Evolutionary conservation across 2,888 invertebrate species (phyloP).

Genomic region (Pristionchus maxplancki): DNA sequence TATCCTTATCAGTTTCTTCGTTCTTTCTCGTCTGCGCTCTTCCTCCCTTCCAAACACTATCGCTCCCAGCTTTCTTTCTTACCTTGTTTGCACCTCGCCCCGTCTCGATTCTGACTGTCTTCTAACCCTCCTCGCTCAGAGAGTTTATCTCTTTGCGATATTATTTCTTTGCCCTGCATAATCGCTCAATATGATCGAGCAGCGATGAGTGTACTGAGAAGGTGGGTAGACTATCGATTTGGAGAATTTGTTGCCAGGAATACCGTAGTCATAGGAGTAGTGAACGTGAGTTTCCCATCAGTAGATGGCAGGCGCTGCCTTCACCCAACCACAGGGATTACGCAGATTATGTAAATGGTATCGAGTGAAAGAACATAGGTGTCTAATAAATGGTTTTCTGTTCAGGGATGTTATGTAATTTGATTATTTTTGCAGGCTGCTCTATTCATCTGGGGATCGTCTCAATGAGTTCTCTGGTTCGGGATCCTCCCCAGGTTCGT

Average conservation of each 20-base stretch:
- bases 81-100: slow-evolving; percentile 23
- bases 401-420: neutral
- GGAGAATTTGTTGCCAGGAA: neutral
- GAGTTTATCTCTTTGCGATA: neutral
- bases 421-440: neutral
- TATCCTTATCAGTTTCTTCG: slow-evolving; percentile 28
- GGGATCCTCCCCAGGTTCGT: neutral
- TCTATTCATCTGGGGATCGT: slow-evolving; percentile 32
- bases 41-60: slow-evolving; percentile 4
- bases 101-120: neutral
- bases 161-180: neutral
- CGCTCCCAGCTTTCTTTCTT: slow-evolving; percentile 5
- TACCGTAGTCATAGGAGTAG: neutral
- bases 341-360: neutral
- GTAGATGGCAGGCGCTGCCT: neutral
- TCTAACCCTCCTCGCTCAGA: neutral
- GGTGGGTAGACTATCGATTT: neutral
- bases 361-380: neutral
- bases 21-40: slow-evolving; percentile 28
- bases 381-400: neutral
- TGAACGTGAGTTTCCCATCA: neutral
- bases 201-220: neutral
- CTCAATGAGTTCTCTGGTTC: slow-evolving; percentile 3
- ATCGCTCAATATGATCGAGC: neutral
- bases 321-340: neutral